phyloP scores from a whole-genome alignment of 2,888 invertebrate genomes.

The Leistus spinibarbis region DNA sequence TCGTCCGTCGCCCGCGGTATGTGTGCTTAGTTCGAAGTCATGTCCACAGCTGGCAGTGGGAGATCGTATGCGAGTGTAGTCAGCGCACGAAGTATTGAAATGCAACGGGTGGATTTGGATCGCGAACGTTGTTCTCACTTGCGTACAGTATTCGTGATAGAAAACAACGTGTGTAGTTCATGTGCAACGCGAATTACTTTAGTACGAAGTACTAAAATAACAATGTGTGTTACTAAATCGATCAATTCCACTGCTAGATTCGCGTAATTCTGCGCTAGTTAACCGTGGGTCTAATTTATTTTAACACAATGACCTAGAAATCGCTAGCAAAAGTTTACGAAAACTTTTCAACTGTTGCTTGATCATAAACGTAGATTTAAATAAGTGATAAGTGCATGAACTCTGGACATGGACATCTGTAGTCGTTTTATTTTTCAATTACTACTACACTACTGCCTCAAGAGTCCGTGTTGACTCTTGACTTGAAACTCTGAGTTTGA shows the following conservation, averaged over 20 bases:
- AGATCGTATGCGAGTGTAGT: too few relatives aligned
- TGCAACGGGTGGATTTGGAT: too few relatives aligned
- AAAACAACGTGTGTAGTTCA: background rate
- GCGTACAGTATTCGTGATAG: background rate
- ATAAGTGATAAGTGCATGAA: conserved; percentile 32
- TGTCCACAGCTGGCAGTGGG: too few relatives aligned
- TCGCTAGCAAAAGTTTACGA: conserved; percentile 6
- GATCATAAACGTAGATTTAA: conserved; percentile 27
- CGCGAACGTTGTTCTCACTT: too few relatives aligned
- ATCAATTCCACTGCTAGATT: background rate
- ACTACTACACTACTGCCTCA: conserved; percentile 15
- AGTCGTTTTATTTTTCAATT: conserved; percentile 31
- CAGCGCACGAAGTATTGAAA: too few relatives aligned
- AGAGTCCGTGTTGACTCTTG: background rate
- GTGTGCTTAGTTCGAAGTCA: too few relatives aligned
- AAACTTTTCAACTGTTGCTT: conserved; percentile 18
- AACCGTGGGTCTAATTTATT: background rate
- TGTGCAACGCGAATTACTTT: too few relatives aligned
- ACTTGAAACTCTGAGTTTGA: conserved; percentile 12
- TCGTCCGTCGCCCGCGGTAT: too few relatives aligned
- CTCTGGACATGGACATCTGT: conserved; percentile 37
- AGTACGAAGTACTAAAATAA: background rate
- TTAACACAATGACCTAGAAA: conserved; percentile 7
- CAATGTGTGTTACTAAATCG: background rate
- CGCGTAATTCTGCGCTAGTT: background rate